Evolutionary conservation across 1,140 invertebrate genomes (phyloP).

Genomic region (Linepithema humile): DNA sequence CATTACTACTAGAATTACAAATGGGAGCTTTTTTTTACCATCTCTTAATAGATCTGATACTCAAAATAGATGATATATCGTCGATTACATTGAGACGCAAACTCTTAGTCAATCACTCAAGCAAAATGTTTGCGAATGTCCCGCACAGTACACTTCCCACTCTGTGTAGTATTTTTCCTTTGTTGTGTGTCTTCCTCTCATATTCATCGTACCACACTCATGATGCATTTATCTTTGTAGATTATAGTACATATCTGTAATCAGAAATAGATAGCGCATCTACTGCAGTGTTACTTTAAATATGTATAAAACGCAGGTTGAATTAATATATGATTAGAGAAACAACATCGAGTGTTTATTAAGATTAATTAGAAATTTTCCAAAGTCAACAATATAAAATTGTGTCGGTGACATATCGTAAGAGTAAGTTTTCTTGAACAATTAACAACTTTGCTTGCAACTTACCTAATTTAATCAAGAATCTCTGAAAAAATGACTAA

Average conservation of each 20-base stretch:
- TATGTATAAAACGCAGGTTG: constrained; percentile 10
- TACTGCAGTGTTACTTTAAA: constrained; percentile 59
- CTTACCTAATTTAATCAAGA: constrained; percentile 57
- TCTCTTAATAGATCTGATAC: constrained; percentile 73
- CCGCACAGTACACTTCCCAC: constrained; percentile 77
- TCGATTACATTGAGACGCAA: constrained; percentile 78
- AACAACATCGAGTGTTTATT: neutral
- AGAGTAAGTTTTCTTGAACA: neutral
- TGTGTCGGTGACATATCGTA: neutral
- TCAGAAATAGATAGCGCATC: constrained; percentile 72
- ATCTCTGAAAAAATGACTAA: constrained; percentile 45
- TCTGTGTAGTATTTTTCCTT: constrained; percentile 76
- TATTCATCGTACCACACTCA: constrained; percentile 80
- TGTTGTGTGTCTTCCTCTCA: constrained; percentile 76
- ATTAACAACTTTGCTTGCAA: constrained; percentile 38
- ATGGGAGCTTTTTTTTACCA: constrained; percentile 76
- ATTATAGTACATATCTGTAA: constrained; percentile 83
- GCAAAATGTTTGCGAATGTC: constrained; percentile 76
- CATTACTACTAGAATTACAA: constrained; percentile 84
- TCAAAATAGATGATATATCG: constrained; percentile 82
- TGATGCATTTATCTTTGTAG: constrained; percentile 80
- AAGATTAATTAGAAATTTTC: neutral
- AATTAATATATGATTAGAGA: constrained; percentile 17
- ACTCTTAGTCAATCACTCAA: constrained; percentile 70
- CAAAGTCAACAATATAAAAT: constrained; percentile 6